Conservation (phyloP, 2,113 vertebrate genomes). For the Gasterosteus aculeatus region DNA sequence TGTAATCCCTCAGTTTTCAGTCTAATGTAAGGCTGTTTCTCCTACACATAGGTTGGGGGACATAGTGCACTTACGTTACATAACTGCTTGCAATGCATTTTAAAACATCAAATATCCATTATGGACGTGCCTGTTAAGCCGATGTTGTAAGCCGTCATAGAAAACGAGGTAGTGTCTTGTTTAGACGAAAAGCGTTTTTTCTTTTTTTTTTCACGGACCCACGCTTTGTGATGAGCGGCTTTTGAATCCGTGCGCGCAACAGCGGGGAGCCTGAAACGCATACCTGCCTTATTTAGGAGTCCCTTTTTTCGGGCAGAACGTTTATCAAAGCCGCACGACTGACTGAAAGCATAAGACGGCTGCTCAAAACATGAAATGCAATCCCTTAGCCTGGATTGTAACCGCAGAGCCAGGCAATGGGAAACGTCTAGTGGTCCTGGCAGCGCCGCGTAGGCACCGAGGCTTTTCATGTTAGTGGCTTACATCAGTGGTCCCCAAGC, state of each 20-base stretch:
- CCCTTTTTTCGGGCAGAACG: constrained; percentile 32
- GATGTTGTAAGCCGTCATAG: constrained; percentile 57
- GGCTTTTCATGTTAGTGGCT: constrained; percentile 19
- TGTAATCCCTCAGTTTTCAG: constrained; percentile 4
- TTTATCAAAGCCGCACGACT: constrained; percentile 55
- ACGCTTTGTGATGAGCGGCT: constrained; percentile 33
- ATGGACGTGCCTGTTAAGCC: constrained; percentile 43
- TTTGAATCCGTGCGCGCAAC: constrained; percentile 51
- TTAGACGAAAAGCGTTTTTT: constrained; percentile 16
- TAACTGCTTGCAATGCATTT: constrained; percentile 39
- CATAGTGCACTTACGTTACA: constrained; percentile 3
- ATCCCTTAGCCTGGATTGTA: constrained; percentile 55
- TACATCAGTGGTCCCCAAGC: constrained; percentile 13
- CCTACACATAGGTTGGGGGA: constrained; percentile 25
- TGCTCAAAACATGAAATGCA: constrained; percentile 49
- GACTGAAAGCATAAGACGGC: constrained; percentile 43
- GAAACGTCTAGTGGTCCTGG: constrained; percentile 34
- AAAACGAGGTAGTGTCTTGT: constrained; percentile 58
- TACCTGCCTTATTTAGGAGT: constrained; percentile 4
- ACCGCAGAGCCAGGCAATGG: constrained; percentile 20
- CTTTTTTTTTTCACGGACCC: constrained; percentile 4
- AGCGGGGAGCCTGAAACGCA: constrained; percentile 47
- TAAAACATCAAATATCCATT: constrained; percentile 66
- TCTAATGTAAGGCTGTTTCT: constrained; percentile 16
- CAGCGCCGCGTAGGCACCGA: constrained; percentile 19